Evolutionary conservation across 2,113 vertebrate species (phyloP).

Genomic region (Macrotus californicus): DNA sequence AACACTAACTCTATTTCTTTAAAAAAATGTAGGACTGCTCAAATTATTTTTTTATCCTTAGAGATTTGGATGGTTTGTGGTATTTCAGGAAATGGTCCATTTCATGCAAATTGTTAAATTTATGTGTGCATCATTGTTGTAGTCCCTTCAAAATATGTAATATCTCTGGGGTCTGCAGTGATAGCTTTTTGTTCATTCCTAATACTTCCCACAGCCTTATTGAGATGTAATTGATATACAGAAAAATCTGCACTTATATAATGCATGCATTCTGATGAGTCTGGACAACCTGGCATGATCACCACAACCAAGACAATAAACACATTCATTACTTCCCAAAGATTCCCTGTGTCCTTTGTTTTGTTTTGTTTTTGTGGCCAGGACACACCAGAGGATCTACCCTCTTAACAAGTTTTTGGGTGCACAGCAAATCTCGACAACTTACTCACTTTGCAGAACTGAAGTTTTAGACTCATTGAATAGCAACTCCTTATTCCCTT

Average conservation of each 20-base stretch:
- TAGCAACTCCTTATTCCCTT: not conserved
- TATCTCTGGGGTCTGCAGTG: not conserved
- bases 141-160: not conserved
- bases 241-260: not conserved
- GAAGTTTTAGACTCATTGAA: not conserved
- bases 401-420: not conserved
- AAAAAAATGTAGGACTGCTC: not conserved
- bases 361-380: not conserved
- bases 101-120: not conserved
- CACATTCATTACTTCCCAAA: not conserved
- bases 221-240: not conserved
- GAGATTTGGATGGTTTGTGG: not conserved
- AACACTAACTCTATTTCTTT: not conserved
- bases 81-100: not conserved
- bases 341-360: not conserved
- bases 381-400: not conserved
- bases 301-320: not conserved
- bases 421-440: not conserved
- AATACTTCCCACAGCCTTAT: not conserved
- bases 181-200: not conserved
- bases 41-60: not conserved
- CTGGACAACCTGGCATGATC: not conserved
- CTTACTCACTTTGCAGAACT: not conserved
- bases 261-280: not conserved
- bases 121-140: no score